A percentile compares a stretch with the other conserved stretches of the same genome.
These are phyloP conservation scores for Taenioides sp. DNA, from an alignment of 2,797 vertebrate species.

Conservation along the genomic window DNA sequence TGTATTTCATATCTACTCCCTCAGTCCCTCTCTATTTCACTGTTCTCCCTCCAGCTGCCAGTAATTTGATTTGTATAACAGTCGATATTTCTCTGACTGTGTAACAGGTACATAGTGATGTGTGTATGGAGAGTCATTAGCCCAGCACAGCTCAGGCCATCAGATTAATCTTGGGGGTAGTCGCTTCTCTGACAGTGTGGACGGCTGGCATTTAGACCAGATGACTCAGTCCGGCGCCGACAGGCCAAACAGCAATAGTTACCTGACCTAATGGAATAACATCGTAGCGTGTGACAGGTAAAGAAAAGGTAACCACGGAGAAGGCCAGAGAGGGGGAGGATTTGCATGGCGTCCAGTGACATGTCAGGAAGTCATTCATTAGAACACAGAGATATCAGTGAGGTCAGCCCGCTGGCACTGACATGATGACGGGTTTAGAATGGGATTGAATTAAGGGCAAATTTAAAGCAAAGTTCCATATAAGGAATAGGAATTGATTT, in stretches of 20 bases:
- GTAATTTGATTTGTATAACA: slow-evolving; percentile 12
- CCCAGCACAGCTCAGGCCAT: slow-evolving; percentile 36
- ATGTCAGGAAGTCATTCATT: slow-evolving; percentile 7
- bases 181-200: slow-evolving; percentile 38
- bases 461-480: no score
- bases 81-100: slow-evolving; percentile 17
- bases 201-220: slow-evolving; percentile 58
- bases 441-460: not conserved
- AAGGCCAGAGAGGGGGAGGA: slow-evolving; percentile 5
- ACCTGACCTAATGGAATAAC: slow-evolving; percentile 53
- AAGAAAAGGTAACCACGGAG: slow-evolving; percentile 36
- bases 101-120: slow-evolving; percentile 22
- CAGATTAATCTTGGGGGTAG: slow-evolving; percentile 42
- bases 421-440: not conserved
- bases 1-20: not conserved
- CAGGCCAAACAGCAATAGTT: slow-evolving; percentile 38
- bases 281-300: slow-evolving; percentile 35
- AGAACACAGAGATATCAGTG: slow-evolving; percentile 1
- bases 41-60: slow-evolving; percentile 20
- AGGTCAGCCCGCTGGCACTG: not conserved
- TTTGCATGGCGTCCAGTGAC: not conserved
- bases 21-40: slow-evolving; percentile 5
- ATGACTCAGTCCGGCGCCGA: slow-evolving; percentile 59
- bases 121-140: slow-evolving; percentile 25
- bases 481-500: no score